Percentiles rank a stretch among this genome's conserved stretches.
Evolutionary conservation across 1,140 invertebrate genomes (phyloP).

Genomic region (Hermetia illucens): DNA sequence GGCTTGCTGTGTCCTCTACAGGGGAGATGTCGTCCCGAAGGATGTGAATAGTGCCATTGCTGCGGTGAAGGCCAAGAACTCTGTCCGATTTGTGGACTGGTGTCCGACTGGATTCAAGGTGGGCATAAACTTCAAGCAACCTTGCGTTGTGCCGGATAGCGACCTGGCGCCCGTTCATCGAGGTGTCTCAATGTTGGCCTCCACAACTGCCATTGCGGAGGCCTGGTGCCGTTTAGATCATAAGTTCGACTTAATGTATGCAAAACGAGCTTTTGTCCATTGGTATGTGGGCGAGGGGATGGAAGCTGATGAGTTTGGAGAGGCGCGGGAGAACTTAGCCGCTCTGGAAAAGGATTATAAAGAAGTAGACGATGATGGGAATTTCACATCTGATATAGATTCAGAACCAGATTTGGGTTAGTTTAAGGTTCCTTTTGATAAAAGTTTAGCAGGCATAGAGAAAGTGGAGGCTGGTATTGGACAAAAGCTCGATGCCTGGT

Average conservation of each 20-base stretch:
- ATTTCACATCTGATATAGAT: too few species aligned
- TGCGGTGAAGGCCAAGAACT: slow-evolving; percentile 56
- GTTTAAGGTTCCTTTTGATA: too few species aligned
- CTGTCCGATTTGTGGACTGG: slow-evolving; percentile 49
- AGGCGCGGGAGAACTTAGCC: slow-evolving; percentile 37
- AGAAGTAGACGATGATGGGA: slow-evolving; percentile 29
- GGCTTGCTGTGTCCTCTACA: slow-evolving; percentile 56
- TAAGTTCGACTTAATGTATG: slow-evolving; percentile 65
- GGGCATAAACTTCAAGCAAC: slow-evolving; percentile 46
- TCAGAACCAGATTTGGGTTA: too few species aligned
- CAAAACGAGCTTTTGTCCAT: slow-evolving; percentile 57
- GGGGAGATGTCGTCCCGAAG: slow-evolving; percentile 40
- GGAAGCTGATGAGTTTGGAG: slow-evolving; percentile 5
- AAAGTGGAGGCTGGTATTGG: too few species aligned
- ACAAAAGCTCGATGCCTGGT: too few species aligned
- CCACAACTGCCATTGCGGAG: slow-evolving; percentile 58
- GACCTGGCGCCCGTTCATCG: slow-evolving; percentile 46
- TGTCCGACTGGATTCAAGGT: slow-evolving; percentile 49
- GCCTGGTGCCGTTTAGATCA: slow-evolving; percentile 52
- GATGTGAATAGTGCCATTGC: slow-evolving; percentile 59
- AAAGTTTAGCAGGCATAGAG: too few species aligned
- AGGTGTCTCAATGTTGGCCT: slow-evolving; percentile 54
- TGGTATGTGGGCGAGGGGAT: slow-evolving; percentile 47
- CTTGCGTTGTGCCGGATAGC: slow-evolving; percentile 46
- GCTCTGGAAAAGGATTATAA: slow-evolving; percentile 44